phyloP scores from a whole-genome alignment of 1,140 invertebrate species.

The Eulimnadia texana region DNA sequence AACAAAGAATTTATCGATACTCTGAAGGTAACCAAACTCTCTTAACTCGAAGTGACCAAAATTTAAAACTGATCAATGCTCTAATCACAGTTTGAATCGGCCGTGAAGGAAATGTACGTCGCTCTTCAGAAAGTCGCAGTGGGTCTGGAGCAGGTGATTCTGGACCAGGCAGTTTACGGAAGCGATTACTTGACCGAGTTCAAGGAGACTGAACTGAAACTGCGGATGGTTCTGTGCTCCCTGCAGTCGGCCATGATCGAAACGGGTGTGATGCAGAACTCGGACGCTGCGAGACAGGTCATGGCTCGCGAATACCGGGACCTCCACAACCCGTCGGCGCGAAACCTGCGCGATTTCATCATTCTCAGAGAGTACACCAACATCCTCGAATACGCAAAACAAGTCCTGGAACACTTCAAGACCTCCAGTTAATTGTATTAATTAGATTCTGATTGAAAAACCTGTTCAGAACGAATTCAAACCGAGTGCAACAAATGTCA shows the following conservation, averaged over 20 bases:
- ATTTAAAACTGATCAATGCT: too few relatives aligned
- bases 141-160: conserved; percentile 47
- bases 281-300: conserved; percentile 37
- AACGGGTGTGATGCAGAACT: conserved; percentile 31
- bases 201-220: conserved; percentile 37
- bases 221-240: conserved; percentile 38
- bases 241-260: conserved; percentile 40
- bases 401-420: conserved; percentile 36
- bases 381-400: conserved; percentile 39
- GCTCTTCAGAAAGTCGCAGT: conserved; percentile 48
- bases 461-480: too few relatives aligned
- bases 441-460: too few relatives aligned
- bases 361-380: conserved; percentile 51
- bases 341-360: conserved; percentile 43
- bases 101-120: conserved; percentile 39
- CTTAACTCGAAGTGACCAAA: too few relatives aligned
- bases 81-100: conserved; percentile 39
- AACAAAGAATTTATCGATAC: conserved; percentile 18
- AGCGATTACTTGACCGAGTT: conserved; percentile 38
- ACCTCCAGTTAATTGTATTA: conserved; percentile 2
- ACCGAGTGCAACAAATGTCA: too few relatives aligned
- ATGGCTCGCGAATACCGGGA: conserved; percentile 38
- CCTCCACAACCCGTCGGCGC: conserved; percentile 29
- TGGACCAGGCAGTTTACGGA: conserved; percentile 39
- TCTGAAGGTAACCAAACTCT: too few relatives aligned